phyloP scores from a whole-genome alignment of 2,113 vertebrate genomes.

The Nesogale talazaci region DNA sequence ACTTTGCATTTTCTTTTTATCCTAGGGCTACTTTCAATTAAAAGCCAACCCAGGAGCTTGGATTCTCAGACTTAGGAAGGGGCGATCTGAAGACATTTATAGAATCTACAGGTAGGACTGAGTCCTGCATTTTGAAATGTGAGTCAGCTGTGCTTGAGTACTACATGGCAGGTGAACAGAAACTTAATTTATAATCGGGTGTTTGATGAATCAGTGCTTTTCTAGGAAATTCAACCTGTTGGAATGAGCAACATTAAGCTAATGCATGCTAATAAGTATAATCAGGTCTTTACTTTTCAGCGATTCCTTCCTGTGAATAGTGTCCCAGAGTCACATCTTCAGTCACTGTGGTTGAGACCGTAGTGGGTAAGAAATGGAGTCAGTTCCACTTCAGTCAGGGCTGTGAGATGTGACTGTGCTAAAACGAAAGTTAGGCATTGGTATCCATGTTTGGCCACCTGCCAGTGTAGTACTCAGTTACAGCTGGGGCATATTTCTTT shows the following conservation, averaged over 20 bases:
- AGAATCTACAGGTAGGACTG: conserved; percentile 95
- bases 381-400: background rate
- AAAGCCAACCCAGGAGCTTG: conserved; percentile 98
- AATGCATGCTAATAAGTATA: background rate
- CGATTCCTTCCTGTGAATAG: conserved; percentile 3
- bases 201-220: background rate
- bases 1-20: conserved; percentile 52
- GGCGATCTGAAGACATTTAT: conserved; percentile 98
- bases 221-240: background rate
- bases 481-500: too few relatives aligned
- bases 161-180: background rate
- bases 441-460: too few relatives aligned
- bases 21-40: conserved; percentile 97
- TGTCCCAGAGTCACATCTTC: background rate
- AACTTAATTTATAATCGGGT: background rate
- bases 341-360: background rate
- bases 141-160: background rate
- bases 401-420: background rate
- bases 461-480: too few relatives aligned
- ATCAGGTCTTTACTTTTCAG: background rate
- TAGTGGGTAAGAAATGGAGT: conserved; percentile 13
- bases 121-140: background rate
- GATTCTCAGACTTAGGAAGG: conserved; percentile 95
- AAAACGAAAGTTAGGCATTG: background rate
- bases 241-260: background rate